These are phyloP conservation scores for Pagetopsis macropterus DNA, from an alignment of 2,797 vertebrate species.

Conservation along the genomic window DNA sequence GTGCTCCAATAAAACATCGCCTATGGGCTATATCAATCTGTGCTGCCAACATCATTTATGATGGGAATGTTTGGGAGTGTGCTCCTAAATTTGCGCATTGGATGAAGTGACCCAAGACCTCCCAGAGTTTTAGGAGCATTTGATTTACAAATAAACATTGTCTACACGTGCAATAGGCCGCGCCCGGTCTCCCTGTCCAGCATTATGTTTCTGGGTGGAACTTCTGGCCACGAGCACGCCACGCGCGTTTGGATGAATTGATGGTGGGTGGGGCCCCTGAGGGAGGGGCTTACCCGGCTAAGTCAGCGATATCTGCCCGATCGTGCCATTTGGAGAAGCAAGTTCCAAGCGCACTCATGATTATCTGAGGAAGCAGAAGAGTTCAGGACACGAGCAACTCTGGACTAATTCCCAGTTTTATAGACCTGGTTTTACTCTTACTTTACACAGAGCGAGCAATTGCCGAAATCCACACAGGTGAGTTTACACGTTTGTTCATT, in stretches of 20 bases:
- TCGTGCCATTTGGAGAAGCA: slow-evolving; percentile 73
- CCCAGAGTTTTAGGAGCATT: slow-evolving; percentile 7
- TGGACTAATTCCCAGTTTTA: slow-evolving; percentile 41
- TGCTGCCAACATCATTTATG: background rate
- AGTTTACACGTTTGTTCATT: slow-evolving; percentile 31
- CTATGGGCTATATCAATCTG: too few relatives aligned
- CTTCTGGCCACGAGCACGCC: slow-evolving; percentile 84
- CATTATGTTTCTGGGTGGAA: slow-evolving; percentile 54
- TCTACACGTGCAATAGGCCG: slow-evolving; percentile 10
- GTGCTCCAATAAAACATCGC: background rate
- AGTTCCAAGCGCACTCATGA: slow-evolving; percentile 68
- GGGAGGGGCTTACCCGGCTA: slow-evolving; percentile 77
- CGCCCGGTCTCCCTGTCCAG: slow-evolving; percentile 18
- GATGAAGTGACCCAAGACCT: background rate
- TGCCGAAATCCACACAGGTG: slow-evolving; percentile 60
- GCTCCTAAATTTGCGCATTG: background rate
- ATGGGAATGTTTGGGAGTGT: background rate
- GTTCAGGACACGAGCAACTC: slow-evolving; percentile 32
- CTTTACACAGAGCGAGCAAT: slow-evolving; percentile 25
- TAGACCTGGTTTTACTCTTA: background rate
- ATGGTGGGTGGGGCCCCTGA: slow-evolving; percentile 66
- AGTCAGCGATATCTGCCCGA: slow-evolving; percentile 60
- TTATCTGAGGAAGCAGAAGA: slow-evolving; percentile 57
- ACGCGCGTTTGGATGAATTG: slow-evolving; percentile 77
- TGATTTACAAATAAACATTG: slow-evolving; percentile 24